Evolutionary conservation across 2,888 invertebrate species (phyloP), one percentile per base, ranked within the genome.

Genomic region (Hyles lineata): DNA sequence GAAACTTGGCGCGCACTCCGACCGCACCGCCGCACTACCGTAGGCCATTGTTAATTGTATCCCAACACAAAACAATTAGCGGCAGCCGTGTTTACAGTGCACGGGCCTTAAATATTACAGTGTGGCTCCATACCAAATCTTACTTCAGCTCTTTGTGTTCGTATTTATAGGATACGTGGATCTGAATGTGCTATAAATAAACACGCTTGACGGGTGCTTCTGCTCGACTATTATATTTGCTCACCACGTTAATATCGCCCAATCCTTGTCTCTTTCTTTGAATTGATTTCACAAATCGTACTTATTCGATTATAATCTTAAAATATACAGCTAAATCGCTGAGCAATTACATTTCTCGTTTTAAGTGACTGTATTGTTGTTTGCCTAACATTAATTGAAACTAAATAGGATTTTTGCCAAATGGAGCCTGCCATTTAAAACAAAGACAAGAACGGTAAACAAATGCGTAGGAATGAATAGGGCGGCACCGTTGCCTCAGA

Each of bases 61-160:
- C 85, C 82, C 83, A 83, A 85, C 85, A 87, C 85, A 89, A 90
- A 90, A 90, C 89, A 88, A 90, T 91, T 88, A 87, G 84, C 82
- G 82, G 77, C 84, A 87, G 82, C 85, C 82, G 86, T 76, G 81
- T 80, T 58, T 58, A 67, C 67, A 23, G 67, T 50, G 50, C 50
- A 67, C 23, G 67, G n/a, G 23, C 35, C 67, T 63, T 63, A 63
- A 63, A 70, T 60, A 70, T 35, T 60, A 43, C 58, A 70, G 60
- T 23, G 35, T 23, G 17, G 17, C 2, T 60, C n/a, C 59, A 60
- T 29, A 59, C 59, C 4, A 71, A 71, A 60, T 43, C 43, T 71
- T 60, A 60, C 35, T 23, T 21, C 17, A 17, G n/a, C 23, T 43
- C 19, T 35, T 71, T 43, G 43, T 43, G 17, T 60, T 15, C 25